A percentile compares a stretch with the other conserved stretches of the same genome.
phyloP scores from a whole-genome alignment of 2,113 vertebrate genomes.

The Hemibagrus wyckioides region DNA sequence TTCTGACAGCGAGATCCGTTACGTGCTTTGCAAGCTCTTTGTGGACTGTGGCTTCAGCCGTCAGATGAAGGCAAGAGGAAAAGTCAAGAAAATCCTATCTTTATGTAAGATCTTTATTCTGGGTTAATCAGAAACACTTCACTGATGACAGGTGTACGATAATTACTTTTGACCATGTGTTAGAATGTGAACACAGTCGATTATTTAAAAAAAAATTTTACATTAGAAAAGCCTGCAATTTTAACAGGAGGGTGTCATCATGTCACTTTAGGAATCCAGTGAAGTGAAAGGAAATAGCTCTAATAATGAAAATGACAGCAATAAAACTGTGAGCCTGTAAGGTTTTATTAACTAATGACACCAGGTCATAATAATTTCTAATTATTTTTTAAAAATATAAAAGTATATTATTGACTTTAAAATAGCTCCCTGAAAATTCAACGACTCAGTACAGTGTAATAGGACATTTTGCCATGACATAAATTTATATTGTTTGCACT shows the following conservation, averaged over 20 bases:
- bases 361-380: background rate
- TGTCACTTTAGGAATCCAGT: background rate
- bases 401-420: background rate
- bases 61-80: background rate
- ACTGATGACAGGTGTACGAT: background rate
- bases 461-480: background rate
- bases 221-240: background rate
- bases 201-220: slow-evolving; percentile 6
- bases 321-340: background rate
- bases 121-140: background rate
- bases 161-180: background rate
- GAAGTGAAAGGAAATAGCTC: background rate
- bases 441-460: too few species aligned
- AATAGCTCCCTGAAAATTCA: background rate
- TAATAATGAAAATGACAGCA: background rate
- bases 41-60: background rate
- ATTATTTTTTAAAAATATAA: background rate
- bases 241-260: background rate
- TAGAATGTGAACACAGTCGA: background rate
- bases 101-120: background rate
- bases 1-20: background rate
- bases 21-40: background rate
- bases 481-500: background rate
- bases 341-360: background rate
- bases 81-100: background rate